Evolutionary conservation across 2,888 invertebrate genomes (phyloP).

Genomic region (Xiphydria camelus): DNA sequence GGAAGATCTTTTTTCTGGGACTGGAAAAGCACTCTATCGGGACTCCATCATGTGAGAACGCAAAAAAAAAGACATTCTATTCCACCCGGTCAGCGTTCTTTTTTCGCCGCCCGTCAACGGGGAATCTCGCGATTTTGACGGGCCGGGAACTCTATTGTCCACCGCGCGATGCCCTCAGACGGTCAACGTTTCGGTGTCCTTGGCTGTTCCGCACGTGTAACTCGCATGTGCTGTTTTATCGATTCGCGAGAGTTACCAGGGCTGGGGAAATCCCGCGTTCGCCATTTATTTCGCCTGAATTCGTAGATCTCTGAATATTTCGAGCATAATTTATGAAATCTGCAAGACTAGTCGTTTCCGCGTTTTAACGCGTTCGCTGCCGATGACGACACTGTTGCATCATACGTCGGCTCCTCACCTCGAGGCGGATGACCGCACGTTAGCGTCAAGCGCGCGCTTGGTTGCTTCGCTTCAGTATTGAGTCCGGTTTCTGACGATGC

Average conservation of each 20-base stretch:
- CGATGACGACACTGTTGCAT: too few relatives aligned
- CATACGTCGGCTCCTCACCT: too few relatives aligned
- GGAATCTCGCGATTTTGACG: not conserved
- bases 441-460: too few relatives aligned
- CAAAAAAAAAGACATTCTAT: too few relatives aligned
- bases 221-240: slow-evolving; percentile 32
- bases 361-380: too few relatives aligned
- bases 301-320: slow-evolving; percentile 1
- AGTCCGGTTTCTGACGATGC: too few relatives aligned
- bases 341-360: too few relatives aligned
- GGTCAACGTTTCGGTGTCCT: slow-evolving; percentile 9
- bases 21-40: slow-evolving; percentile 27
- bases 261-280: not conserved
- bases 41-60: slow-evolving; percentile 45
- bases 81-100: too few relatives aligned
- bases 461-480: too few relatives aligned
- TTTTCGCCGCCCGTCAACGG: not conserved
- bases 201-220: slow-evolving; percentile 20
- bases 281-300: too few relatives aligned
- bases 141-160: not conserved
- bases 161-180: not conserved
- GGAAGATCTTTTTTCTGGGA: slow-evolving; percentile 29
- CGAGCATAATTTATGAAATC: too few relatives aligned
- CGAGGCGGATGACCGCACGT: too few relatives aligned
- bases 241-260: slow-evolving; percentile 11